Evolutionary conservation across 2,888 invertebrate genomes (phyloP).

Genomic region (Drosophila pullipes): DNA sequence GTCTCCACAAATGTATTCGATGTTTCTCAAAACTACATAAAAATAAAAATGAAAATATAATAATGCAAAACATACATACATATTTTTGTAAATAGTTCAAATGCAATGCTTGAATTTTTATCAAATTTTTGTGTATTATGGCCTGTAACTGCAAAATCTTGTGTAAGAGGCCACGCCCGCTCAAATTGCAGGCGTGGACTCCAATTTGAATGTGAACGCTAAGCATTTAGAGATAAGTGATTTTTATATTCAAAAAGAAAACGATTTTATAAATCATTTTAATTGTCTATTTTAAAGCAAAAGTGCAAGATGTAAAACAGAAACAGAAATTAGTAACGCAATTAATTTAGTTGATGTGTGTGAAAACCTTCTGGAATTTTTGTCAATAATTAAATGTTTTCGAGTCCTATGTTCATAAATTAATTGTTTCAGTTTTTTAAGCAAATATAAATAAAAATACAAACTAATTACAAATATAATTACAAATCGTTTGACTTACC

Average conservation of each 20-base stretch:
- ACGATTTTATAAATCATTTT: slow-evolving; percentile 80
- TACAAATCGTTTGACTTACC: slow-evolving; percentile 29
- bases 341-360: slow-evolving; percentile 71
- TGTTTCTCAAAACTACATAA: slow-evolving; percentile 57
- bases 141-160: slow-evolving; percentile 55
- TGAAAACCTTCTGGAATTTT: slow-evolving; percentile 67
- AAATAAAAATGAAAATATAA: slow-evolving; percentile 16
- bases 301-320: slow-evolving; percentile 36
- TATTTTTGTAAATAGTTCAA: slow-evolving; percentile 78
- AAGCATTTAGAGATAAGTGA: slow-evolving; percentile 77
- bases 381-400: slow-evolving; percentile 76
- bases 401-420: slow-evolving; percentile 72
- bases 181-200: slow-evolving; percentile 42
- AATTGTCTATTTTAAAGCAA: slow-evolving; percentile 78
- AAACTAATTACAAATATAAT: slow-evolving; percentile 75
- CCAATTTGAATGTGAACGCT: slow-evolving; percentile 74
- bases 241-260: slow-evolving; percentile 69
- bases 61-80: slow-evolving; percentile 45
- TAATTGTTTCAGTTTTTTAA: slow-evolving; percentile 73
- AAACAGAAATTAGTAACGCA: slow-evolving; percentile 36
- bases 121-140: slow-evolving; percentile 60
- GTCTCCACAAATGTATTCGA: slow-evolving; percentile 71
- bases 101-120: slow-evolving; percentile 73
- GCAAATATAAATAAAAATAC: slow-evolving; percentile 79
- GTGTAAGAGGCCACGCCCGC: slow-evolving; percentile 46